Conservation (phyloP, 2,888 invertebrate species). For the Coelinius sp. region DNA sequence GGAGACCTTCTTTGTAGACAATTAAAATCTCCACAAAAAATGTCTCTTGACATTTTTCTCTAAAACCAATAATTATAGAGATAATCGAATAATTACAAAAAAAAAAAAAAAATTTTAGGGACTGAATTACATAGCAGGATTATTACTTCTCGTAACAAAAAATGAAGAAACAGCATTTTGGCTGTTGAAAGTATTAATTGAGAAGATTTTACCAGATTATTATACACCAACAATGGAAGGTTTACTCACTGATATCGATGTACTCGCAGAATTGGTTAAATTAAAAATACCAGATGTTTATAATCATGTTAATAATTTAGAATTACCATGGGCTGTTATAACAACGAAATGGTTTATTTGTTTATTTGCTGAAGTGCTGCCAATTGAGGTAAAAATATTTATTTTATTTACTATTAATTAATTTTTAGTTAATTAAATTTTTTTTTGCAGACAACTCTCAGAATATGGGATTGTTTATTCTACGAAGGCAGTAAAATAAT, state of each 20-base stretch:
- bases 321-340: constrained; percentile 91
- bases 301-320: constrained; percentile 84
- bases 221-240: constrained; percentile 93
- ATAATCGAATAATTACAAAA: too few relatives aligned
- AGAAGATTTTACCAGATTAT: constrained; percentile 88
- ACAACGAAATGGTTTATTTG: constrained; percentile 98
- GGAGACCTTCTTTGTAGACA: too few relatives aligned
- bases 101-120: constrained; percentile 74
- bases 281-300: constrained; percentile 86
- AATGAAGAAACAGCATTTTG: constrained; percentile 94
- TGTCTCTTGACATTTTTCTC: too few relatives aligned
- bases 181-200: constrained; percentile 90
- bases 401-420: constrained; percentile 31
- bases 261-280: constrained; percentile 88
- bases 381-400: constrained; percentile 78
- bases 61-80: too few relatives aligned
- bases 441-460: constrained; percentile 82
- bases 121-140: constrained; percentile 91
- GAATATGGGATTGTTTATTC: constrained; percentile 97
- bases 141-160: constrained; percentile 88
- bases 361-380: constrained; percentile 92
- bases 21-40: too few relatives aligned
- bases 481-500: constrained; percentile 94
- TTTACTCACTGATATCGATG: constrained; percentile 89
- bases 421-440: too few relatives aligned